Evolutionary conservation across 2,113 vertebrate species (phyloP).

Genomic region (Trematomus loennbergii): DNA sequence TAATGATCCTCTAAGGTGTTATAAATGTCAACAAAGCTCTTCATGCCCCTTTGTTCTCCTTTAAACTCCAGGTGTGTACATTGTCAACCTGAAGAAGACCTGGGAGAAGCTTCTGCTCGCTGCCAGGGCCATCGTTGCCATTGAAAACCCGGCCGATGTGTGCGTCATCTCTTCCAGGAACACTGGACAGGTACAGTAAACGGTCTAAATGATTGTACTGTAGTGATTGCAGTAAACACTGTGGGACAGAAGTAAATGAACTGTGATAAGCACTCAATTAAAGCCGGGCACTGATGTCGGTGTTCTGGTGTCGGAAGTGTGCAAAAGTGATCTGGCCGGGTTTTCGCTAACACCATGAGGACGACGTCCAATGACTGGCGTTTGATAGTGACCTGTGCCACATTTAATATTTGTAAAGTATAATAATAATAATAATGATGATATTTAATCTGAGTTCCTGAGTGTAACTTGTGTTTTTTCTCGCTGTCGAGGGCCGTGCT

Average conservation of each 20-base stretch:
- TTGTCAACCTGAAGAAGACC: conserved; percentile 97
- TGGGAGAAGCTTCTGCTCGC: conserved; percentile 98
- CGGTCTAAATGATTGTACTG: no score
- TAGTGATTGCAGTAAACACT: background rate
- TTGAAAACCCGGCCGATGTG: conserved; percentile 98
- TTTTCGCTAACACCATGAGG: conserved; percentile 88
- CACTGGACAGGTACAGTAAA: conserved; percentile 94
- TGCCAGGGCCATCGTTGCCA: conserved; percentile 97
- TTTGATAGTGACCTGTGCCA: conserved; percentile 90
- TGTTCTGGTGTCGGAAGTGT: conserved; percentile 93
- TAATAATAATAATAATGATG: fast-evolving
- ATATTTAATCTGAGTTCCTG: fast-evolving
- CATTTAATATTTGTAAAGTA: conserved; percentile 54
- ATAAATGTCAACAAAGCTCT: background rate
- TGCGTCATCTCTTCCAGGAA: conserved; percentile 99
- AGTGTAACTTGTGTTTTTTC: background rate
- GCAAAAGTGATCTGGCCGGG: conserved; percentile 86
- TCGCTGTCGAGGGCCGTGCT: conserved; percentile 87
- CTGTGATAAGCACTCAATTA: conserved; percentile 87
- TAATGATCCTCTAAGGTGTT: background rate
- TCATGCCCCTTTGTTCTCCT: fast-evolving
- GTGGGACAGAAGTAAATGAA: background rate
- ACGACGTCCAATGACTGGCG: conserved; percentile 85
- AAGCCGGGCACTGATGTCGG: conserved; percentile 87
- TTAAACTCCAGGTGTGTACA: conserved; percentile 90